Evolutionary conservation across 1,140 invertebrate species (phyloP), one percentile per base, ranked within the genome.

Genomic region (Subanguina moxae): DNA sequence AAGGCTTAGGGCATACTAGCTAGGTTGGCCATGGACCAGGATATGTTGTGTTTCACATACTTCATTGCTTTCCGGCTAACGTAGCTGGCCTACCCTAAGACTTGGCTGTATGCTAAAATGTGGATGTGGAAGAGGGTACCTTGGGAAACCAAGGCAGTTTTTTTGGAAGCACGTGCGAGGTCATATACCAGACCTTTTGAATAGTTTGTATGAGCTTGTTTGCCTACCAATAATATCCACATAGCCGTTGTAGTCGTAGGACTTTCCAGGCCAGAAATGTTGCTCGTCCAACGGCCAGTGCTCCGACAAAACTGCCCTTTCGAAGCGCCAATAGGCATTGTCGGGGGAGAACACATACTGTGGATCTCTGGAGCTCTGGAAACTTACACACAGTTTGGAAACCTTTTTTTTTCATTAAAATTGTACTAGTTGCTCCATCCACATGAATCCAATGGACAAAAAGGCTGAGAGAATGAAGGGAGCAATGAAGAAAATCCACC

Each of bases 251-350:
- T 77, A 73, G 59, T 81, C 78, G 65, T 79, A 78, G 56, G 76
- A 78, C 57, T 82, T 81, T 28, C 80, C 80, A 8, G 80, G 80
- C 78, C 78, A 82, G 48, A 82, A 82, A 5, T 69, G 64, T 25
- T 83, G 71, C 56, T 82, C 80, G 52, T 80, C 69, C 19, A 82
- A 62, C 1, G 80, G 80, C 80, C 80, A 82, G 52, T 82, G 77
- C 43, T 80, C 65, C 13, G 76, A 62, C 0, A 82, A 62, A 17
- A 80, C 77, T 21, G 68, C 71, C 42, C 78, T 45, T 72, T 82
- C 80, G 65, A 71, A 80, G 23, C 78, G 46, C 80, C 80, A 82
- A n/a, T 66, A 68, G 17, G 80, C 80, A 68, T 82, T 68, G 63
- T 75, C 76, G 21, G 80, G 80, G 3, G 80, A 82, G 65, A 82